Evolutionary conservation across 1,140 invertebrate genomes (phyloP).

Genomic region (Amyelois transitella): DNA sequence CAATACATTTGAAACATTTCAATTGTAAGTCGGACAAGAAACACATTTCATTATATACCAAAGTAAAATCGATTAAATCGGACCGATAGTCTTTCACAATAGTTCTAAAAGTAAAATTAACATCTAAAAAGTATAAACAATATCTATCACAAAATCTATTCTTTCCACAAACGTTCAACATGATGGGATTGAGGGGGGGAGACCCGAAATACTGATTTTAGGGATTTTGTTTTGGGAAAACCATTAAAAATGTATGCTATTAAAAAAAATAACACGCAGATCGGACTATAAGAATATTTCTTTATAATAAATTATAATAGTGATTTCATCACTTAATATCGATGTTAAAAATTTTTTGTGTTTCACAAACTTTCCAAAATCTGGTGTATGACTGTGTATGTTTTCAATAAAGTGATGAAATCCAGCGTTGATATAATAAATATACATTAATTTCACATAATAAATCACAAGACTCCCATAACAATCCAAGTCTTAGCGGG

Average conservation of each 20-base stretch:
- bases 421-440: not conserved
- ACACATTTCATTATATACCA: not conserved
- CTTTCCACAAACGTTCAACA: conserved; percentile 20
- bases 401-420: not conserved
- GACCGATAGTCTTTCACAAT: conserved; percentile 5
- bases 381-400: not conserved
- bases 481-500: conserved; percentile 48
- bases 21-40: not conserved
- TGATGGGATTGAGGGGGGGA: not conserved
- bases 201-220: conserved; percentile 28
- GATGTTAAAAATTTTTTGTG: conserved; percentile 1
- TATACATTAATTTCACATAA: conserved; percentile 19
- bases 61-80: conserved; percentile 4
- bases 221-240: conserved; percentile 6
- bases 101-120: conserved; percentile 34
- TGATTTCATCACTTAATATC: conserved; percentile 6
- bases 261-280: conserved; percentile 6
- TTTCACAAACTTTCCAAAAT: not conserved
- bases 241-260: conserved; percentile 8
- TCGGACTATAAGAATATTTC: not conserved
- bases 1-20: not conserved
- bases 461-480: conserved; percentile 41
- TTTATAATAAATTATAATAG: conserved; percentile 11
- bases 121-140: conserved; percentile 49
- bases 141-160: conserved; percentile 58